Base-by-base conservation (phyloP, 2,888 invertebrate species). In the Coleophora flavipennella region DNA sequence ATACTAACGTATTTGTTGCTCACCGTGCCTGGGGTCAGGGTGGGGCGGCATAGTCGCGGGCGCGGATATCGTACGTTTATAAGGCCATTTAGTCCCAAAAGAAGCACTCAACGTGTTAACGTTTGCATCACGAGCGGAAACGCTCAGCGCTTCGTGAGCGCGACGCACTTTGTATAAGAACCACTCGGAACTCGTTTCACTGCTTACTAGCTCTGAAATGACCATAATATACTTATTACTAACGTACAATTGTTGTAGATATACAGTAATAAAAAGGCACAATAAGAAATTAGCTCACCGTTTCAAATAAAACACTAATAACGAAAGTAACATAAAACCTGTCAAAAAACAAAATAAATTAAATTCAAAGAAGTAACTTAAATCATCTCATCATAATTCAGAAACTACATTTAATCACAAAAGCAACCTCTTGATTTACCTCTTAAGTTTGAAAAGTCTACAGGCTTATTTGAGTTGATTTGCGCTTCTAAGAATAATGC, bases 401-500 rank as follows among this genome's bases (percentile, higher is more conserved):
- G n/a, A 29, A 31, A 10, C 11, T 25, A 20, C 6, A 20, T 4
- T 6, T 4, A 20, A 20, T 3, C 20, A 32, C 9, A 32, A n/a
- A 38, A 38, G n/a, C n/a, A 20, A 33, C 1, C 26, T 11, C 4
- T 13, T 3, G 27, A 33, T 33, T 20, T 20, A 33, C 7, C 95
- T 78, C 94, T 88, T 36, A 94, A 85, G 65, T 91, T 93, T 1
- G 92, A 86, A 44, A 95, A 90, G 56, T 97, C 97, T 3, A 95
- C 93, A 13, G 89, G 87, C 75, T 92, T 93, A 63, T 95, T 95
- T 48, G 94, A 83, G 66, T 91, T 93, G 29, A 99, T 92, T 84
- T 99, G 99, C 0, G 98, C 96, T 76, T 99, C 99, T 26, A 99
- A 81, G 58, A 97, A 95, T 3, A 99, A 80, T 0, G 97, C 93